phyloP scores from a whole-genome alignment of 2,888 invertebrate species.

The Amblyteles armatorius region DNA sequence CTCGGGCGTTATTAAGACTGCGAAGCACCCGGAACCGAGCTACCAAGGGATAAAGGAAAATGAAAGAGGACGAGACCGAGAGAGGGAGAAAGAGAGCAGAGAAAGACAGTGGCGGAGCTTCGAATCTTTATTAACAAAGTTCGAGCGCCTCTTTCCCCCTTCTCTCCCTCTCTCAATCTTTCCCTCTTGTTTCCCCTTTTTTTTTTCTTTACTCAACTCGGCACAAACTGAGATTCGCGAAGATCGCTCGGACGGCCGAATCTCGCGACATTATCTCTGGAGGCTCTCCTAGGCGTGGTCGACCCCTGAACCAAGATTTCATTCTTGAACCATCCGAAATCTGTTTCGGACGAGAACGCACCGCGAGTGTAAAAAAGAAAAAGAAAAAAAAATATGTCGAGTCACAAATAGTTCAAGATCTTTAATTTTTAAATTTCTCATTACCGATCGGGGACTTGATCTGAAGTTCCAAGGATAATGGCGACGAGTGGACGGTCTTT shows the following conservation, averaged over 20 bases:
- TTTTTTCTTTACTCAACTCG: slow-evolving; percentile 34
- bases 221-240: slow-evolving; percentile 71
- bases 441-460: background rate
- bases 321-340: slow-evolving; percentile 10
- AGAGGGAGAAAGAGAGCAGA: slow-evolving; percentile 40
- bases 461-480: slow-evolving; percentile 33
- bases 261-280: slow-evolving; percentile 51
- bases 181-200: slow-evolving; percentile 15
- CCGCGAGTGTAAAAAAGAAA: background rate
- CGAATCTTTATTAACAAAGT: slow-evolving; percentile 70
- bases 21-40: slow-evolving; percentile 45
- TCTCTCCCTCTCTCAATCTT: slow-evolving; percentile 25
- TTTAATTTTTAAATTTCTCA: background rate
- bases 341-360: slow-evolving; percentile 14
- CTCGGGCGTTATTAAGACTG: slow-evolving; percentile 61
- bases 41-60: slow-evolving; percentile 26
- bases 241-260: slow-evolving; percentile 33
- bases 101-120: slow-evolving; percentile 47
- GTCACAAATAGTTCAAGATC: too few species aligned
- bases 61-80: slow-evolving; percentile 28
- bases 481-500: background rate
- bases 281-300: slow-evolving; percentile 31
- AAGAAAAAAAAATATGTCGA: background rate
- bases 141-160: slow-evolving; percentile 51
- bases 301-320: background rate